Evolutionary conservation across 1,140 invertebrate species (phyloP), one percentile per base, ranked within the genome.

Genomic region (Pseudachorutes palmiensis): DNA sequence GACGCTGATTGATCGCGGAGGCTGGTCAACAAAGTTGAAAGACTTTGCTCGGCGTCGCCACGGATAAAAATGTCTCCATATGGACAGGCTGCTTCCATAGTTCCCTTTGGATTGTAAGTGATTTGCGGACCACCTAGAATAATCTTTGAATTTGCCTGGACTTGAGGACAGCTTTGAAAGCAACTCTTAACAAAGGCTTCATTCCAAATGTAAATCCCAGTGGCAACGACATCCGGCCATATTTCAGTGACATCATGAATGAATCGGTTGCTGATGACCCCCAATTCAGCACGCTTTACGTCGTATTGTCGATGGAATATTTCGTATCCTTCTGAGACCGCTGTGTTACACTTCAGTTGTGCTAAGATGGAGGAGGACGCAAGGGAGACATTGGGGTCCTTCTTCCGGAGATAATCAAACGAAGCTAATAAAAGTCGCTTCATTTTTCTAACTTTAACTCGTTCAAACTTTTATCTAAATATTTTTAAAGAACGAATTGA

Each of bases 181-280:
- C 28, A 29, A 28, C 14, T 12, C 3, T 33, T 29, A 26, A 51
- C 19, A 31, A 64, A 51, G 2, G 26, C 14, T 51, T 65, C 64
- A 26, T 65, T 65, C 64, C 64, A 65, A 2, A 64, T 45, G 28
- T 65, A 65, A 24, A 65, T 29, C 30, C 64, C 64, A 5, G 55
- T 59, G 29, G 49, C 64, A 30, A 65, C 2, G n/a, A 59, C 22
- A 22, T 65, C n/a, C 22, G 64, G 49, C 26, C 32, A 24, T 2
- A 51, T 51, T 55, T 24, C 30, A 28, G 49, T 29, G 19, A 64
- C 5, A 51, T 64, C 63, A 2, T 32, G 2, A 2, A 58, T 1
- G 31, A 36, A 2, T 58, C 16, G 48, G 22, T 16, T 2, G 14
- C 14, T 31, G 19, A 65, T 2, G 9, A 2, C 12, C 2, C 33